These are phyloP conservation scores for Aspidiotus rigidus DNA, from an alignment of 2,888 invertebrate species.

Conservation along the genomic window DNA sequence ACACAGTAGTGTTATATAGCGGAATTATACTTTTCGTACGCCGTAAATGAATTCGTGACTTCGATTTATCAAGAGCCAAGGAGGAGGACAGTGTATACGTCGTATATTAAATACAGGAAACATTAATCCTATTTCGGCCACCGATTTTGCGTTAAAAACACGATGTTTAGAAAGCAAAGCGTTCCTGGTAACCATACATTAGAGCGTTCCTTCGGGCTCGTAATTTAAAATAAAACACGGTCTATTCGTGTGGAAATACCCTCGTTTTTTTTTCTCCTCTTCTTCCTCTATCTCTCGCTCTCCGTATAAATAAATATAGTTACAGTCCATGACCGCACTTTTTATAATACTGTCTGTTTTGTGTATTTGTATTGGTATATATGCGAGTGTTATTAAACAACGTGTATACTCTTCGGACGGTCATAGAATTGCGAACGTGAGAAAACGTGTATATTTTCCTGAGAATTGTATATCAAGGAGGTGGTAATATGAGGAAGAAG, in stretches of 20 bases:
- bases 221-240: conserved; percentile 1
- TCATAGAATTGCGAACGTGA: conserved; percentile 4
- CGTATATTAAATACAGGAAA: conserved; percentile 23
- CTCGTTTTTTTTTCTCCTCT: neutral
- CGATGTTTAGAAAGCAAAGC: neutral
- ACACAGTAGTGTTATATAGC: too few relatives aligned
- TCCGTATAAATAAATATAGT: too few relatives aligned
- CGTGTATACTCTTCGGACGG: neutral
- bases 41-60: neutral
- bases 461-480: too few relatives aligned
- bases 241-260: conserved; percentile 2
- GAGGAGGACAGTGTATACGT: neutral
- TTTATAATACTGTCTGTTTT: too few relatives aligned
- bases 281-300: too few relatives aligned
- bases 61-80: neutral
- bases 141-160: conserved; percentile 26
- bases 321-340: too few relatives aligned
- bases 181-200: conserved; percentile 3
- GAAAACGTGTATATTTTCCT: neutral
- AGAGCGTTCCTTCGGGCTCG: conserved; percentile 1
- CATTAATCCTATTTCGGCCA: conserved; percentile 29
- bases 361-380: too few relatives aligned
- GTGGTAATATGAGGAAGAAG: neutral
- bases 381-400: neutral
- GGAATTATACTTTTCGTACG: too few relatives aligned